Evolutionary conservation across 2,888 invertebrate species (phyloP), one percentile per base, ranked within the genome.

Genomic region (Drosophila hamatofila): DNA sequence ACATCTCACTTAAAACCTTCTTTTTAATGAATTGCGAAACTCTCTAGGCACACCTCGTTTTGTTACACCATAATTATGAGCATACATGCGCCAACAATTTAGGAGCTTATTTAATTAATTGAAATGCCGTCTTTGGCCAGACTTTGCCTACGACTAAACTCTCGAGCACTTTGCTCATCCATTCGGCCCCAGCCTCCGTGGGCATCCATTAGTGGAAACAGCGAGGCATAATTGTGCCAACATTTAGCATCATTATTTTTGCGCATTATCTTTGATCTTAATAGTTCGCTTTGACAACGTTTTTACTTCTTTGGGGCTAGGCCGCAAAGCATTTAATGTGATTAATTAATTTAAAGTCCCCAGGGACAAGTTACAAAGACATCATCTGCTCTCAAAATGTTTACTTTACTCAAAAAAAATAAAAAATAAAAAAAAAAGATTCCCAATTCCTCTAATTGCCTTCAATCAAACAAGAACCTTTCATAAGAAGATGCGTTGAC

Each of bases 201-300:
- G 57, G 41, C 72, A 55, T 60, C 72, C 81, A 83, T 81, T 81
- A 79, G 75, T 71, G 59, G 58, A 66, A 66, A 21, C 79, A 82
- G 65, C 73, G 69, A 73, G 59, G 79, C 83, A 85, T 81, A 83
- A 83, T 83, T 83, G 78, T 83, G 75, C 67, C 74, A 76, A 72
- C 81, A 83, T 83, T 85, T 81, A 71, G 81, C 81, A 83, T 84
- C 83, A 85, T 83, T 85, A 85, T 81, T 73, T 83, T 68, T 80
- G 75, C 64, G 78, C 67, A 76, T 79, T 84, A 84, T 84, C 85
- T 85, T 85, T 84, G 86, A 84, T 84, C 83, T 83, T 83, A 84
- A 84, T 84, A 83, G 85, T 85, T 78, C 72, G 62, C 77, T 85
- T 79, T 83, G 83, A 83, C 72, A 83, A 61, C 46, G 72, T 60